These are phyloP conservation scores for Crax fasciolata DNA, from an alignment of 2,797 vertebrate species.

Conservation along the genomic window DNA sequence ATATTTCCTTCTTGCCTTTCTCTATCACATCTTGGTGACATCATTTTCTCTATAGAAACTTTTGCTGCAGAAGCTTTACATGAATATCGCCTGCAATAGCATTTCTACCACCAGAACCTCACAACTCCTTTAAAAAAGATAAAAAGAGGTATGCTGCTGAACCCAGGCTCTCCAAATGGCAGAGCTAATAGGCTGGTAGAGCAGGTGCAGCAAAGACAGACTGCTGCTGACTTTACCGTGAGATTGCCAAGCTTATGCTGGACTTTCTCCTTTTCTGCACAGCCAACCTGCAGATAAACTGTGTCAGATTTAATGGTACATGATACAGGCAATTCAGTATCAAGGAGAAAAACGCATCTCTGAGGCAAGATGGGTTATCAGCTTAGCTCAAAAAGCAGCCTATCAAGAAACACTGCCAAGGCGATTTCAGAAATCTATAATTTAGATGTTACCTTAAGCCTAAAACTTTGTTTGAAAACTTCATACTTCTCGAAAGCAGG, in stretches of 20 bases:
- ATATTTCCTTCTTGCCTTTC: neutral
- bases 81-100: accelerated
- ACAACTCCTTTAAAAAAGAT: neutral
- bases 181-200: neutral
- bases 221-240: neutral
- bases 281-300: slow-evolving; percentile 45
- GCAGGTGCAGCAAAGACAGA: neutral
- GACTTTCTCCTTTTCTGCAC: slow-evolving; percentile 44
- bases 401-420: slow-evolving; percentile 27
- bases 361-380: slow-evolving; percentile 50
- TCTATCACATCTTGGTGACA: neutral
- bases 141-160: neutral
- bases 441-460: slow-evolving; percentile 65
- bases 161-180: neutral
- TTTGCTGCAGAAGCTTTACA: neutral
- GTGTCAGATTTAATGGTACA: slow-evolving; percentile 66
- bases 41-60: neutral
- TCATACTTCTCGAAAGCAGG: slow-evolving; percentile 46
- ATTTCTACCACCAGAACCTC: neutral
- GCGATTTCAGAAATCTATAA: slow-evolving; percentile 10
- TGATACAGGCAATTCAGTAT: slow-evolving; percentile 57
- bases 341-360: neutral
- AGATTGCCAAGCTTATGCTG: neutral
- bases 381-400: slow-evolving; percentile 42
- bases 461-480: slow-evolving; percentile 74